Percentiles rank a stretch among this genome's conserved stretches.
phyloP scores from a whole-genome alignment of 2,113 vertebrate species.

The Myotis yumanensis region DNA sequence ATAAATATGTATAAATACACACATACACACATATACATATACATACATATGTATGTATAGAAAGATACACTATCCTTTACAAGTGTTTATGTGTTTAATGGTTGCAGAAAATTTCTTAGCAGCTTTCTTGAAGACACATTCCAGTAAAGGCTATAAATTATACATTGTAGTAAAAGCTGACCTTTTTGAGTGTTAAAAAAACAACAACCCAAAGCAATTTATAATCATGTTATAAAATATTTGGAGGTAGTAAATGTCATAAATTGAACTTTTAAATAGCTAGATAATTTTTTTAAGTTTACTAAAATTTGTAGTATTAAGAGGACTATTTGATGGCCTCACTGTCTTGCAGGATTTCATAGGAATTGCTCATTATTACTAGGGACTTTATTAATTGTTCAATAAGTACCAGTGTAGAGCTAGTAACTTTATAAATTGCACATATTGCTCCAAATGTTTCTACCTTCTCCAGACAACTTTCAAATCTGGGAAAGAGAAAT shows the following conservation, averaged over 20 bases:
- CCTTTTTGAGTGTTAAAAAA: slow-evolving; percentile 59
- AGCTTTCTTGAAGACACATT: slow-evolving; percentile 64
- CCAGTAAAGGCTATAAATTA: slow-evolving; percentile 72
- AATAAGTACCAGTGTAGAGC: slow-evolving; percentile 33
- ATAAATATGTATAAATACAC: slow-evolving; percentile 73
- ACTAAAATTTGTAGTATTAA: slow-evolving; percentile 35
- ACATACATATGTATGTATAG: slow-evolving; percentile 40
- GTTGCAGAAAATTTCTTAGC: slow-evolving; percentile 67
- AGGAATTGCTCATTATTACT: slow-evolving; percentile 5
- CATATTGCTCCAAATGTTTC: background rate
- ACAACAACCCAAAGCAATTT: slow-evolving; percentile 55
- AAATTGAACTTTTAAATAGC: slow-evolving; percentile 40
- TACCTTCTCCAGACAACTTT: slow-evolving; percentile 16
- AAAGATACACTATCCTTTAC: slow-evolving; percentile 67
- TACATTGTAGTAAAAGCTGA: slow-evolving; percentile 72
- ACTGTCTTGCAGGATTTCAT: slow-evolving; percentile 20
- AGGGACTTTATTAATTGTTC: slow-evolving; percentile 37
- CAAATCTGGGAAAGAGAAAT: slow-evolving; percentile 36
- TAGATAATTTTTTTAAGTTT: slow-evolving; percentile 45
- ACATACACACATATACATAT: slow-evolving; percentile 45
- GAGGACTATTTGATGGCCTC: background rate
- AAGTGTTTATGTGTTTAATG: slow-evolving; percentile 74
- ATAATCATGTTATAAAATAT: slow-evolving; percentile 44
- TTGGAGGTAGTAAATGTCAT: slow-evolving; percentile 41
- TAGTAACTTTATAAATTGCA: slow-evolving; percentile 21